Base-by-base conservation (phyloP, 2,888 invertebrate genomes). In the Anagyrus pseudococci region DNA sequence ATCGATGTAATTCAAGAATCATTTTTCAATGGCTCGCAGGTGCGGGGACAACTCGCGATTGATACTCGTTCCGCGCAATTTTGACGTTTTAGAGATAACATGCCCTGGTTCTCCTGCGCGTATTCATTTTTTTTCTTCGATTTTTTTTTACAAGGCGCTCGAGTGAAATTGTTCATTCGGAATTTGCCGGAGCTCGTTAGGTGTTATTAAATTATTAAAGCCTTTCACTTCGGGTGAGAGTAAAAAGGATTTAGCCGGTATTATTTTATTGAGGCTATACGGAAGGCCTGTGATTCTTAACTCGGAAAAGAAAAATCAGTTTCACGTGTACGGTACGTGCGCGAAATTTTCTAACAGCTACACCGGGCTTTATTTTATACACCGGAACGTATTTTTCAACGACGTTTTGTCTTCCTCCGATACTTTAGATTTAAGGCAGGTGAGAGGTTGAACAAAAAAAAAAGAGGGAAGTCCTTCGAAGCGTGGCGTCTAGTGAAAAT, bases 1-100 rank as follows among this genome's bases (percentile, higher is more conserved):
- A 55, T 37, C 33, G 33, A 15, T 61, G 61, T 56, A 65, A 61
- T 65, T 55, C 58, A 61, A 65, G 58, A 47, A 61, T 65, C 65
- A 65, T 65, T 65, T 65, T 65, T 65, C 61, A 65, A 40, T 19
- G 44, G 33, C 25, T n/a, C 33, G 41, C 33, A 20, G 4, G 43
- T 19, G 17, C 43, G 43, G 2, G 43, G 10, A 53, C 58, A 53
- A 22, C 26, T 49, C 54, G 49, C 58, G 58, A 58, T 63, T 63
- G 62, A 62, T 58, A 53, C 54, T 33, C 23, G 43, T 17, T 33
- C 43, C 33, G 57, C 49, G 53, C 37, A 49, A 26, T 53, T 58
- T 58, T 47, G 33, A 57, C 53, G 15, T n/a, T n/a, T n/a, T n/a
- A n/a, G n/a, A n/a, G n/a, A n/a, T n/a, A n/a, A n/a, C n/a, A n/a